phyloP scores from a whole-genome alignment of 2,888 invertebrate species.

The Ectropis crepuscularia region DNA sequence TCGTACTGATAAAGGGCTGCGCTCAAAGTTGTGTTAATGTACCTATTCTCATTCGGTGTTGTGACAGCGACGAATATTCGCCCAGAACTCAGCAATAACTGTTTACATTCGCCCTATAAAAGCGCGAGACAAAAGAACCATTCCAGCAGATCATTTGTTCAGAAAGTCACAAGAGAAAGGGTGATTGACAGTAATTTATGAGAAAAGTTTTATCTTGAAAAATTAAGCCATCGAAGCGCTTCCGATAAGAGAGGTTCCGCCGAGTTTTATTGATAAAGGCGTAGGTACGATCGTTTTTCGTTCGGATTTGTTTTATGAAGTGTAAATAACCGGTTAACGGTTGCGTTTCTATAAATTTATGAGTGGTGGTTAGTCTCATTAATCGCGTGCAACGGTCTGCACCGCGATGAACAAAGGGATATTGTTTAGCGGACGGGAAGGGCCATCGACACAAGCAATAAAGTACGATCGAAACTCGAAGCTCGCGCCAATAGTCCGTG shows the following conservation, averaged over 20 bases:
- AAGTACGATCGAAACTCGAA: constrained; percentile 27
- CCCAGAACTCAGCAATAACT: constrained; percentile 33
- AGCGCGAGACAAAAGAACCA: constrained; percentile 33
- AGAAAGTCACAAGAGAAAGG: constrained; percentile 30
- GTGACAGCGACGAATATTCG: constrained; percentile 29
- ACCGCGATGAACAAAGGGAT: constrained; percentile 57
- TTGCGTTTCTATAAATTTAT: constrained; percentile 50
- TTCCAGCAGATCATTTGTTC: constrained; percentile 37
- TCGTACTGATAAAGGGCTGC: constrained; percentile 54
- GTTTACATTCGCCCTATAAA: constrained; percentile 33
- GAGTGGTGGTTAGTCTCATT: constrained; percentile 53
- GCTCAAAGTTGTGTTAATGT: constrained; percentile 45
- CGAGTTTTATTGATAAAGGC: constrained; percentile 26
- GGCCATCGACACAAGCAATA: constrained; percentile 41
- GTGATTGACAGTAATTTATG: constrained; percentile 43
- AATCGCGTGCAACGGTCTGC: constrained; percentile 50
- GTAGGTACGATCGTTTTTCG: constrained; percentile 17
- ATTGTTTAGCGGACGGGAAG: constrained; percentile 54
- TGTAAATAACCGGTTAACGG: constrained; percentile 27
- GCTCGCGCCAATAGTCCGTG: constrained; percentile 27
- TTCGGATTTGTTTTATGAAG: constrained; percentile 23
- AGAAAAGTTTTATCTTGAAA: constrained; percentile 41
- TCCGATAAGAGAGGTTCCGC: constrained; percentile 28
- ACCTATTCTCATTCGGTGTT: constrained; percentile 36
- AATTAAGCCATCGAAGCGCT: constrained; percentile 33